phyloP scores from a whole-genome alignment of 2,797 vertebrate genomes.

The Microchirus variegatus region DNA sequence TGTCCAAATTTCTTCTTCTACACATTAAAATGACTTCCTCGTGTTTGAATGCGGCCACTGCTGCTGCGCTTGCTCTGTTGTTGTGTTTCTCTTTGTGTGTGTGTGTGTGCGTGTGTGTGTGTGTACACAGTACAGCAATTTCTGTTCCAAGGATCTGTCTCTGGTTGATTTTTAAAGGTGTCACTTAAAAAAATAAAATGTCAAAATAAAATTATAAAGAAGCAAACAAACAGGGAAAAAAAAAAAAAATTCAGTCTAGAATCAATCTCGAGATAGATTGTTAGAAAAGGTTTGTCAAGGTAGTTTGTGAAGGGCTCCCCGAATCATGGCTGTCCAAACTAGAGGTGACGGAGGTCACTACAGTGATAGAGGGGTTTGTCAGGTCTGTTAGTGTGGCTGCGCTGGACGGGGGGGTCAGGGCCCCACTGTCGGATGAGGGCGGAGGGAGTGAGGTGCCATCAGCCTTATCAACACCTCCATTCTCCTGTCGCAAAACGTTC shows the following conservation, averaged over 20 bases:
- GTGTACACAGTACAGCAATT: conserved; percentile 77
- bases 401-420: conserved; percentile 96
- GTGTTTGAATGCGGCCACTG: conserved; percentile 69
- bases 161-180: conserved; percentile 84
- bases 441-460: conserved; percentile 97
- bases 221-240: conserved; percentile 48
- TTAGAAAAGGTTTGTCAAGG: conserved; percentile 99
- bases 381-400: conserved; percentile 99
- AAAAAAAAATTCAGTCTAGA: conserved; percentile 69
- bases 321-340: conserved; percentile 99
- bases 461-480: conserved; percentile 99
- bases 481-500: conserved; percentile 99
- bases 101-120: conserved; percentile 1
- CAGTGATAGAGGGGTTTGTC: conserved; percentile 99
- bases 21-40: conserved; percentile 83
- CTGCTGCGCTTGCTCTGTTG: conserved; percentile 71
- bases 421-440: conserved; percentile 97
- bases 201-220: conserved; percentile 59
- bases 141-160: conserved; percentile 86
- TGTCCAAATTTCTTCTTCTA: conserved; percentile 74
- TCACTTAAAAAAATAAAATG: conserved; percentile 79
- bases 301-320: conserved; percentile 98
- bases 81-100: conserved; percentile 56
- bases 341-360: conserved; percentile 98
- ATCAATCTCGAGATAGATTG: conserved; percentile 71